phyloP scores from a whole-genome alignment of 1,140 invertebrate species.

The Battus philenor region DNA sequence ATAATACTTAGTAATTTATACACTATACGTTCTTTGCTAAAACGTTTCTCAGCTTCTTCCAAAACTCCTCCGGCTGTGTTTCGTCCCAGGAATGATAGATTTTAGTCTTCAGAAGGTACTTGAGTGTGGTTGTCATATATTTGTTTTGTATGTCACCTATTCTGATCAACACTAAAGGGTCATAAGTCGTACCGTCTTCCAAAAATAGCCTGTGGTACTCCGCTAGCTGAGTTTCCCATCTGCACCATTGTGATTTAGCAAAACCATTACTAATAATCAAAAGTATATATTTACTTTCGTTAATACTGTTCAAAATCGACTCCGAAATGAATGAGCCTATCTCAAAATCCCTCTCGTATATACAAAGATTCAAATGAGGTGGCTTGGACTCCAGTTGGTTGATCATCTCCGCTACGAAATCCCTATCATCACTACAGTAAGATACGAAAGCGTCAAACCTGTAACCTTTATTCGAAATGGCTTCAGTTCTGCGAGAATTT shows the following conservation, averaged over 20 bases:
- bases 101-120: conserved; percentile 78
- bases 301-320: conserved; percentile 77
- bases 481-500: conserved; percentile 30
- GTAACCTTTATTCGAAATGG: conserved; percentile 42
- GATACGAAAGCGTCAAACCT: conserved; percentile 82
- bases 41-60: conserved; percentile 59
- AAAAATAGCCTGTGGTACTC: conserved; percentile 75
- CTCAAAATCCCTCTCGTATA: conserved; percentile 82
- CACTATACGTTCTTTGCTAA: conserved; percentile 34
- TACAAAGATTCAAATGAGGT: conserved; percentile 77
- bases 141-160: conserved; percentile 74
- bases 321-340: conserved; percentile 79
- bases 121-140: conserved; percentile 76
- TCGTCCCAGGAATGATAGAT: conserved; percentile 79
- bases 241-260: conserved; percentile 81
- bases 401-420: conserved; percentile 78
- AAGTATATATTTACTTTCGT: conserved; percentile 78
- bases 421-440: conserved; percentile 79
- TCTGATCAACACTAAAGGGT: conserved; percentile 78
- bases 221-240: conserved; percentile 80
- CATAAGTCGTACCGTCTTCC: conserved; percentile 62
- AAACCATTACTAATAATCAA: conserved; percentile 81
- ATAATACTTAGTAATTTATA: no score
- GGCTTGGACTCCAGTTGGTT: conserved; percentile 75
- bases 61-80: conserved; percentile 73